phyloP scores from a whole-genome alignment of 2,797 vertebrate species.

The Furcifer pardalis region DNA sequence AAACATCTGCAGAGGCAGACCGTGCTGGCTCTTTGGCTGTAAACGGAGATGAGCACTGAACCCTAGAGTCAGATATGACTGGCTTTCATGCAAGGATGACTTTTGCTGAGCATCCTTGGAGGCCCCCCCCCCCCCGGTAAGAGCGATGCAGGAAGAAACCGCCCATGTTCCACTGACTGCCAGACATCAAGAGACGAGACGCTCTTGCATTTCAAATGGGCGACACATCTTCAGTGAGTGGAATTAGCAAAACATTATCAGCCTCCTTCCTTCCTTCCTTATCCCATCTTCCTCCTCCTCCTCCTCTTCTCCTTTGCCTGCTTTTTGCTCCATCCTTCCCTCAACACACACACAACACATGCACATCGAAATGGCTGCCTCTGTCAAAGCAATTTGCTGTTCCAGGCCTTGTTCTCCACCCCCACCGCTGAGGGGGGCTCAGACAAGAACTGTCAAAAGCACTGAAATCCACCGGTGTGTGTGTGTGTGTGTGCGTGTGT shows the following conservation, averaged over 20 bases:
- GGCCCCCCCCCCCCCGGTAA: background rate
- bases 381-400: constrained; percentile 29
- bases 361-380: background rate
- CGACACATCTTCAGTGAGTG: background rate
- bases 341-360: too few species aligned
- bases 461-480: too few species aligned
- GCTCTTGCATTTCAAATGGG: background rate
- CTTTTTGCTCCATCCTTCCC: background rate
- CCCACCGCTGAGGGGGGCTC: rapidly evolving
- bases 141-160: rapidly evolving
- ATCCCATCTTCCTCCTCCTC: background rate
- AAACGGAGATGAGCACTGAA: too few species aligned
- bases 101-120: background rate
- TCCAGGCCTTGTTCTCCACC: rapidly evolving
- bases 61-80: too few species aligned
- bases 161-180: rapidly evolving
- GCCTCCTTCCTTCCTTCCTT: background rate
- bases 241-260: constrained; percentile 31
- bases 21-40: too few species aligned
- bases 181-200: background rate
- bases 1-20: too few species aligned
- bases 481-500: too few species aligned
- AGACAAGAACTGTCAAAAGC: constrained; percentile 26
- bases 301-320: background rate
- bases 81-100: too few species aligned